phyloP scores from a whole-genome alignment of 37 sponge, comb jelly and placozoan species.

The Eunapius fragilis region DNA sequence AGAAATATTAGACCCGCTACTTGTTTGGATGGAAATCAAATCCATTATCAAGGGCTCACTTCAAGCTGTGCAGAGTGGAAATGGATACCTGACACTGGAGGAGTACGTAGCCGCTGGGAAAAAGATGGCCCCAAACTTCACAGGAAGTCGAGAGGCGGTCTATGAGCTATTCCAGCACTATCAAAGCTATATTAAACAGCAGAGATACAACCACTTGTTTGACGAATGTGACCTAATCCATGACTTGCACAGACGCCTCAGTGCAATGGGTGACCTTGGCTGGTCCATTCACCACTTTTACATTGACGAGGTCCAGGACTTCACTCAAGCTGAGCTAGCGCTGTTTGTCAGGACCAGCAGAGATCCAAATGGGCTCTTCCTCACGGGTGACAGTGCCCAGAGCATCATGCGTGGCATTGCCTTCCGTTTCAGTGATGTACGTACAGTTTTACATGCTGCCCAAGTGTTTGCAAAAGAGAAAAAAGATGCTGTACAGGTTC shows the following conservation, averaged over 20 bases:
- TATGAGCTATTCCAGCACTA: slow-evolving; percentile 72
- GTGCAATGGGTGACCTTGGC: slow-evolving; percentile 12
- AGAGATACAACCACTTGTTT: slow-evolving; percentile 31
- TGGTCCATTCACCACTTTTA: slow-evolving; percentile 80
- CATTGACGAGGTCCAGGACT: slow-evolving; percentile 88
- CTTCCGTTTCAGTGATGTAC: slow-evolving; percentile 83
- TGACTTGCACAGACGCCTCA: slow-evolving; percentile 51
- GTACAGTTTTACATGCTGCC: slow-evolving; percentile 43
- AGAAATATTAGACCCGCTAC: slow-evolving; percentile 33
- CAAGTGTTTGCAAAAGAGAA: background rate
- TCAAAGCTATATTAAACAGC: slow-evolving; percentile 4
- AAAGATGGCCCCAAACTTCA: slow-evolving; percentile 75
- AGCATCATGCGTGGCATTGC: slow-evolving; percentile 86
- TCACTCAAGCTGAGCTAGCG: slow-evolving; percentile 83
- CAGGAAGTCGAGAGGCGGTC: slow-evolving; percentile 46
- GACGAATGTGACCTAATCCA: slow-evolving; percentile 83
- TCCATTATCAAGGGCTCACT: slow-evolving; percentile 84
- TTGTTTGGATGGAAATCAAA: slow-evolving; percentile 87
- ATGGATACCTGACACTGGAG: slow-evolving; percentile 46
- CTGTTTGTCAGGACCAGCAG: slow-evolving; percentile 68
- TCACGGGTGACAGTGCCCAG: slow-evolving; percentile 87
- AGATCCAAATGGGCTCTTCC: slow-evolving; percentile 74
- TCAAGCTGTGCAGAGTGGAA: slow-evolving; percentile 53
- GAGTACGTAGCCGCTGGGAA: slow-evolving; percentile 63
- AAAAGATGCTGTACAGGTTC: slow-evolving; percentile 13